These are phyloP conservation scores for Clarias batrachus DNA, from an alignment of 2,113 vertebrate genomes.

Conservation along the genomic window DNA sequence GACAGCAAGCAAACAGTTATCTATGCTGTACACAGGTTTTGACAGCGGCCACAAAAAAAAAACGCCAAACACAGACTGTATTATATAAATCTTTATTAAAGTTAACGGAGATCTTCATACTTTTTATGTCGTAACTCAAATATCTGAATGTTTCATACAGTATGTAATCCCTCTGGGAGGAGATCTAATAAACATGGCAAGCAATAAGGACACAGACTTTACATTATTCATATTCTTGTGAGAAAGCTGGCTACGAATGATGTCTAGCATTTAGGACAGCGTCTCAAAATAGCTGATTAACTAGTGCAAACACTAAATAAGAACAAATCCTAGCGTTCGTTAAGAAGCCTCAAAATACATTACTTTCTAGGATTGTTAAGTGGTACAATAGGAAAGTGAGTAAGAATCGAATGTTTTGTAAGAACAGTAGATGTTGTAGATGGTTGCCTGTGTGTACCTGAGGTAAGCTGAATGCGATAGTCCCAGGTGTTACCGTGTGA, in stretches of 20 bases:
- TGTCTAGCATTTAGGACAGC: neutral
- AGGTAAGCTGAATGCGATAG: slow-evolving; percentile 93
- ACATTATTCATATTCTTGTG: neutral
- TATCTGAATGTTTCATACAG: too few relatives aligned
- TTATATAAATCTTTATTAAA: too few relatives aligned
- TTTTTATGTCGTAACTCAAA: too few relatives aligned
- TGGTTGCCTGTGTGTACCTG: slow-evolving; percentile 77
- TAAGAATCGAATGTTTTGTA: neutral
- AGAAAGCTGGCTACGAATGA: neutral
- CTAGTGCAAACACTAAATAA: neutral
- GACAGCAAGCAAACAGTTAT: too few relatives aligned
- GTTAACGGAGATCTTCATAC: neutral
- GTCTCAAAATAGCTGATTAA: neutral
- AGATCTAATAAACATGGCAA: neutral
- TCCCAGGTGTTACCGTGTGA: slow-evolving; percentile 84
- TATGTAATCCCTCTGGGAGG: too few relatives aligned
- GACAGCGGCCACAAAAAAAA: too few relatives aligned
- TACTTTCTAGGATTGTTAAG: neutral
- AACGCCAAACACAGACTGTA: too few relatives aligned
- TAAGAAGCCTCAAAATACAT: neutral
- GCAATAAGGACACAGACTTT: neutral
- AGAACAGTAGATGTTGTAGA: too few relatives aligned
- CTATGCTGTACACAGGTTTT: too few relatives aligned
- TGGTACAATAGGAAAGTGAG: neutral
- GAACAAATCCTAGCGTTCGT: neutral